Conservation (phyloP, 2,113 vertebrate species). For the Beaufortia kweichowensis region DNA sequence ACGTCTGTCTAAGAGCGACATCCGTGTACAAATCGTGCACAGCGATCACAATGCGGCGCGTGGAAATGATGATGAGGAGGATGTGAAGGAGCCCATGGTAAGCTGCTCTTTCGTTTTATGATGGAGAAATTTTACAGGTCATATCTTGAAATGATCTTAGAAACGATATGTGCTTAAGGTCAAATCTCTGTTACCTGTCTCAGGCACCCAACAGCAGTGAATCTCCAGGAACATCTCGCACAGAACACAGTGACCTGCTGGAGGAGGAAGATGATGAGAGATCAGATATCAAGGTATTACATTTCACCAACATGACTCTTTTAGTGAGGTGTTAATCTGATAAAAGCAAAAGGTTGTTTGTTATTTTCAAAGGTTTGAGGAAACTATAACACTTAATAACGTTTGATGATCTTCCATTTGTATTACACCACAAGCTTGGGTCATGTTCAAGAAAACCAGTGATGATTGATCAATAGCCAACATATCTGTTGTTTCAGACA, state of each 20-base stretch:
- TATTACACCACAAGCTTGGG: conserved; percentile 14
- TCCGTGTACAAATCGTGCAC: conserved; percentile 82
- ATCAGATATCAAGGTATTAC: conserved; percentile 81
- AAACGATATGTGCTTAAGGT: conserved; percentile 43
- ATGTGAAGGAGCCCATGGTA: conserved; percentile 82
- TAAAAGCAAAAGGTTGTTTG: conserved; percentile 9
- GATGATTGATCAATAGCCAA: background rate
- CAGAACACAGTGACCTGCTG: conserved; percentile 82
- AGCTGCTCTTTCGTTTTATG: conserved; percentile 24
- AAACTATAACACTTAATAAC: conserved; percentile 29
- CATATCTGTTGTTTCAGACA: background rate
- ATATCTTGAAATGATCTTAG: background rate
- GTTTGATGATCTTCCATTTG: conserved; percentile 1
- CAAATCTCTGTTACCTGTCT: conserved; percentile 44
- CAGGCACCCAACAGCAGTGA: conserved; percentile 85
- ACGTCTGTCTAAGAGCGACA: conserved; percentile 83
- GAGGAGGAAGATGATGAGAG: conserved; percentile 82
- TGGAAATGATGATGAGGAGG: conserved; percentile 81
- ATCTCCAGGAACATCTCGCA: conserved; percentile 81
- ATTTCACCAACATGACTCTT: conserved; percentile 15
- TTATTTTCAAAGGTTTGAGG: conserved; percentile 22
- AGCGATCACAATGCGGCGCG: conserved; percentile 81
- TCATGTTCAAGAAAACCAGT: conserved; percentile 1
- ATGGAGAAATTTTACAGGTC: too few relatives aligned
- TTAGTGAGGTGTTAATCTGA: background rate